Evolutionary conservation across 1,140 invertebrate genomes (phyloP).

Genomic region (Meloidogyne hapla): DNA sequence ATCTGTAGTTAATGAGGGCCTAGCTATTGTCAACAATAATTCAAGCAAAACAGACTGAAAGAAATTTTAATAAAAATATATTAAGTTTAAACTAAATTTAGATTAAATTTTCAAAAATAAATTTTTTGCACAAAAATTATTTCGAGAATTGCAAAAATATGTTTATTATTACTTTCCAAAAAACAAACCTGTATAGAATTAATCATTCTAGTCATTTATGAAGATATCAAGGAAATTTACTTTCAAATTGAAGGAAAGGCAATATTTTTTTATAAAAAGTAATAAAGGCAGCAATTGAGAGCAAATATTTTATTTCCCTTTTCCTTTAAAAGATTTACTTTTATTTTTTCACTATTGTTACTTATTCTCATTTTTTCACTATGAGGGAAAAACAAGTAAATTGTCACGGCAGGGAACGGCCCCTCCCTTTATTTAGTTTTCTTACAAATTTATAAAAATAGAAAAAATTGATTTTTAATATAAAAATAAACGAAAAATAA

Average conservation of each 20-base stretch:
- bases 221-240: neutral
- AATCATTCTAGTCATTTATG: slow-evolving; percentile 22
- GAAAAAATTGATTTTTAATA: neutral
- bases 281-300: neutral
- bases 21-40: slow-evolving; percentile 39
- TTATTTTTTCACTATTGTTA: neutral
- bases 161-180: too few relatives aligned
- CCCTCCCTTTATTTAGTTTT: neutral
- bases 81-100: neutral
- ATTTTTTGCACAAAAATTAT: too few relatives aligned
- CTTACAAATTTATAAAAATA: neutral
- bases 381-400: neutral
- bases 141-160: too few relatives aligned
- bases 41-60: slow-evolving; percentile 53
- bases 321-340: neutral
- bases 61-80: neutral
- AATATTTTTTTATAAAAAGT: neutral
- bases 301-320: neutral
- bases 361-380: neutral
- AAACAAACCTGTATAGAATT: slow-evolving; percentile 20
- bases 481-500: neutral
- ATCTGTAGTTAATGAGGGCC: slow-evolving; percentile 4
- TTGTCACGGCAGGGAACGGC: slow-evolving; percentile 1
- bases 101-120: neutral
- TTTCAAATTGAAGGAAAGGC: neutral